Conservation (phyloP, 2,113 vertebrate genomes). For the Petromus typicus region DNA sequence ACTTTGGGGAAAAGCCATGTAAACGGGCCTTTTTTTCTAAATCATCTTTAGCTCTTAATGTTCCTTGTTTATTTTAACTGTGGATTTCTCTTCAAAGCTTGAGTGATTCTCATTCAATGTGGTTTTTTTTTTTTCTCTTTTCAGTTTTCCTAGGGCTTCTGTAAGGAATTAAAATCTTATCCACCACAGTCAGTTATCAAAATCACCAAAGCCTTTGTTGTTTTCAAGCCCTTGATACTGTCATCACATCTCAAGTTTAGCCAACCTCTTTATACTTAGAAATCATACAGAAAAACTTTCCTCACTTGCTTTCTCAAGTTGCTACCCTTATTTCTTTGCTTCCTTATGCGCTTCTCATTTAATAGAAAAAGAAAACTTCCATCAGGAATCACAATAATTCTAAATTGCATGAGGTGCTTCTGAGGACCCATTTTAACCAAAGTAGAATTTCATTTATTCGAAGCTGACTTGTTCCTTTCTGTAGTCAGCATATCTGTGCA, state of each 20-base stretch:
- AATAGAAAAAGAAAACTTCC: conserved; percentile 29
- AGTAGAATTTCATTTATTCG: conserved; percentile 54
- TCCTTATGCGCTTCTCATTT: conserved; percentile 11
- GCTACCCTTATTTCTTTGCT: conserved; percentile 32
- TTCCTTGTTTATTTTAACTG: conserved; percentile 23
- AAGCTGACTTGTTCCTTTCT: neutral
- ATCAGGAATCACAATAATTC: conserved; percentile 19
- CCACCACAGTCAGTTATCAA: conserved; percentile 45
- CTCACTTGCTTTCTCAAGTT: conserved; percentile 53
- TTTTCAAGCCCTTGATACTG: neutral
- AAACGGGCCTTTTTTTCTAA: neutral
- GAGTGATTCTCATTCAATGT: neutral
- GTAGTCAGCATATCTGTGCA: neutral
- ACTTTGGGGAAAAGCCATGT: neutral
- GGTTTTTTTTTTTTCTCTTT: neutral
- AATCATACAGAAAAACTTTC: conserved; percentile 42
- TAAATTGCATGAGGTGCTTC: conserved; percentile 15
- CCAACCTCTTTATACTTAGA: conserved; percentile 11
- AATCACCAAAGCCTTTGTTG: conserved; percentile 49
- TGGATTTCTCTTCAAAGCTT: conserved; percentile 39
- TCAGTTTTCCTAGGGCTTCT: conserved; percentile 46
- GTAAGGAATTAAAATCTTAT: conserved; percentile 58
- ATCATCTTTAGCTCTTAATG: conserved; percentile 9
- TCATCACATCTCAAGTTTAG: conserved; percentile 27
- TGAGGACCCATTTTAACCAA: conserved; percentile 20